Evolutionary conservation across 2,113 vertebrate genomes (phyloP).

Genomic region (Tragulus kanchil): DNA sequence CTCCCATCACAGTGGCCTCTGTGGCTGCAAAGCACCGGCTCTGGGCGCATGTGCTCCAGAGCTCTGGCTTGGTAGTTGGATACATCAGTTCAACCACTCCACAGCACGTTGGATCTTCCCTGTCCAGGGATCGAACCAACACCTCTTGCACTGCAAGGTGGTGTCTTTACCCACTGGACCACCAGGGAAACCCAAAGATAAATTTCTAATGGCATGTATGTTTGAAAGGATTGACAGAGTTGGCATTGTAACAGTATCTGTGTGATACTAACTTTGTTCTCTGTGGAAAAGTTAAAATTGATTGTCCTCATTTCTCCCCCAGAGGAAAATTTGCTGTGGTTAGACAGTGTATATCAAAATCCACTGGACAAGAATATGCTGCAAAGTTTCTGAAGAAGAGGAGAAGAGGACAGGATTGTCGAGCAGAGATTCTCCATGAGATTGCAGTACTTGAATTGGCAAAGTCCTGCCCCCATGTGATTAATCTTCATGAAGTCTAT

Average conservation of each 20-base stretch:
- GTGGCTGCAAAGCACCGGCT: too few species aligned
- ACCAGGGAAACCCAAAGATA: neutral
- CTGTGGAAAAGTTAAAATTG: neutral
- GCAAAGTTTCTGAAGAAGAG: conserved; percentile 97
- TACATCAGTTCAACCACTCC: too few species aligned
- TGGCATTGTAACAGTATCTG: neutral
- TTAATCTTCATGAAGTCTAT: conserved; percentile 95
- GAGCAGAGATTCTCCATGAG: conserved; percentile 95
- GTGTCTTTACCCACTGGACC: too few species aligned
- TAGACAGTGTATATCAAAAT: conserved; percentile 94
- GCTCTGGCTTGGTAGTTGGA: too few species aligned
- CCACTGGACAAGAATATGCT: conserved; percentile 94
- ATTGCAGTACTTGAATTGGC: conserved; percentile 95
- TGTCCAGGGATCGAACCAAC: too few species aligned
- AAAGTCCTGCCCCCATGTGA: conserved; percentile 91
- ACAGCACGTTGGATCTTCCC: too few species aligned
- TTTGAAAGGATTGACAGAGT: conserved; percentile 33
- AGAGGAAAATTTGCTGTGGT: conserved; percentile 98
- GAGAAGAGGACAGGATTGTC: conserved; percentile 95
- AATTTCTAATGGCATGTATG: neutral
- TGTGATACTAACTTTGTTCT: neutral
- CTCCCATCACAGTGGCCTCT: too few species aligned
- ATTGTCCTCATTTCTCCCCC: neutral
- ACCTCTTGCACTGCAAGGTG: too few species aligned
- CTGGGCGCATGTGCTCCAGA: too few species aligned